These are phyloP conservation scores for Geotrupes spiniger DNA, from an alignment of 2,888 invertebrate genomes.

Conservation along the genomic window DNA sequence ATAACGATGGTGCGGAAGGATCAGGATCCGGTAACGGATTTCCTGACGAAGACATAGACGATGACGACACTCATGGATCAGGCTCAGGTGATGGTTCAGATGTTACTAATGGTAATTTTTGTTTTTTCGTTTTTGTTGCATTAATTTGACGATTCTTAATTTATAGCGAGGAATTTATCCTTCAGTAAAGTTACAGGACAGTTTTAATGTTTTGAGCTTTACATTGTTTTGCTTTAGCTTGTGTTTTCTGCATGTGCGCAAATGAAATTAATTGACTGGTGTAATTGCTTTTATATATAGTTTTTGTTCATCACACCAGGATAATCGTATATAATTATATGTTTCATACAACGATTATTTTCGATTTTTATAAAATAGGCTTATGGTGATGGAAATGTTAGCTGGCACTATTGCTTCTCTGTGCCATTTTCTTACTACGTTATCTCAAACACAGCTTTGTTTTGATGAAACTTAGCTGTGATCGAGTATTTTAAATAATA, in stretches of 20 bases:
- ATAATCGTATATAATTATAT: too few species aligned
- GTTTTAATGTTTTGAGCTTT: conserved; percentile 8
- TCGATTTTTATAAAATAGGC: too few species aligned
- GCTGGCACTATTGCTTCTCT: too few species aligned
- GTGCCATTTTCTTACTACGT: too few species aligned
- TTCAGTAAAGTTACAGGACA: too few species aligned
- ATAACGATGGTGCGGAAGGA: conserved; percentile 50
- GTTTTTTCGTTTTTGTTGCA: conserved; percentile 8
- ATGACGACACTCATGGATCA: conserved; percentile 61
- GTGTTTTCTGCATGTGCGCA: background rate
- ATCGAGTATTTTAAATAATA: too few species aligned
- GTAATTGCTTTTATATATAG: too few species aligned
- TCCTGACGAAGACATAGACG: conserved; percentile 51
- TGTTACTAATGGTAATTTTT: conserved; percentile 14
- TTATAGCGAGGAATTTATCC: background rate
- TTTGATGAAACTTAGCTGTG: too few species aligned
- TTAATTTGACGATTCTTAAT: conserved; percentile 2
- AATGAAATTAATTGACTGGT: background rate
- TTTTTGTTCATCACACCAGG: too few species aligned
- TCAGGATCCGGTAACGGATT: conserved; percentile 46
- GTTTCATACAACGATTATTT: too few species aligned
- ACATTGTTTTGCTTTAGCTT: background rate
- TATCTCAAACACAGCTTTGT: too few species aligned
- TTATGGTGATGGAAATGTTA: too few species aligned
- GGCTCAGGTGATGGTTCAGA: conserved; percentile 52